phyloP scores from a whole-genome alignment of 2,113 vertebrate species.

The mouse (Mus musculus) region GRCm39 chr10:85016001-85016500 shows the following conservation, averaged over 20 bases:
- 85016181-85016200: background rate
- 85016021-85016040: background rate
- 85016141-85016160: background rate
- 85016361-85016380: background rate
- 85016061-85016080: background rate
- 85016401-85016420: background rate
- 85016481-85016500: background rate
- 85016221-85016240: background rate
- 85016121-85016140: conserved; percentile 2
- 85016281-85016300: background rate
- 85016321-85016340: background rate
- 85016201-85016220: background rate
- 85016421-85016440: background rate
- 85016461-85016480: background rate
- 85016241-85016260: background rate
- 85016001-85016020: background rate
- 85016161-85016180: background rate
- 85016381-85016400: background rate
- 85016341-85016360: background rate
- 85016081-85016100: background rate
- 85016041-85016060: background rate
- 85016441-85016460: background rate
- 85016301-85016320: background rate
- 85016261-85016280: background rate
- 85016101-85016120: background rate